Percentiles rank a stretch among this genome's conserved stretches.
Conservation (phyloP, 2,113 vertebrate species). For the Cebidichthys violaceus region DNA sequence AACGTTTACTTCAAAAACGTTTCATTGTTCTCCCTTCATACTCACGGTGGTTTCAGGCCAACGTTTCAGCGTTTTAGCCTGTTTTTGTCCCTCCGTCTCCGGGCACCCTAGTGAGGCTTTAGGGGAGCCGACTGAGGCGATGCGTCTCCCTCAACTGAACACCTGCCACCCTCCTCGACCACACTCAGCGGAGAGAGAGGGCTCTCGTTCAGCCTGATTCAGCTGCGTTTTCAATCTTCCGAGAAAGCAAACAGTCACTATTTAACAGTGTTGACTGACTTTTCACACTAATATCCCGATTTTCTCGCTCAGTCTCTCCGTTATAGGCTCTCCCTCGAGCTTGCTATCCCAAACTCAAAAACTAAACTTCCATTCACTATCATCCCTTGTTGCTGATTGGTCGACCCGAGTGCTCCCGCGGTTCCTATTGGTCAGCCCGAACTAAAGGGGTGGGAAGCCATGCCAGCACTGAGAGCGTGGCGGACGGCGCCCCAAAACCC, state of each 20-base stretch:
- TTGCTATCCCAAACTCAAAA: slow-evolving; percentile 60
- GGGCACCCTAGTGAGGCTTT: slow-evolving; percentile 48
- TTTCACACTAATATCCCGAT: background rate
- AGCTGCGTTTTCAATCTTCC: background rate
- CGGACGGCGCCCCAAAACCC: slow-evolving; percentile 38
- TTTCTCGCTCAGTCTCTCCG: background rate
- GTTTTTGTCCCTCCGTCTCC: slow-evolving; percentile 18
- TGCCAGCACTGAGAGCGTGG: slow-evolving; percentile 1
- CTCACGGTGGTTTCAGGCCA: slow-evolving; percentile 17
- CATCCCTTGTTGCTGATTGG: slow-evolving; percentile 73
- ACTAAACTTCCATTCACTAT: slow-evolving; percentile 74
- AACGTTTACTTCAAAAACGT: background rate
- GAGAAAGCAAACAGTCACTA: background rate
- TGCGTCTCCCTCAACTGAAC: slow-evolving; percentile 67
- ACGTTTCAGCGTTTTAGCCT: background rate
- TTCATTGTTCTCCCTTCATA: background rate
- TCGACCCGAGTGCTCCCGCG: background rate
- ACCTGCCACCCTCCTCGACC: slow-evolving; percentile 72
- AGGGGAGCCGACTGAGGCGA: slow-evolving; percentile 64
- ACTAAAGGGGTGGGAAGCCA: slow-evolving; percentile 18
- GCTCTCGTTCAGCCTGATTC: background rate
- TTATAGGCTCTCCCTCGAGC: slow-evolving; percentile 12
- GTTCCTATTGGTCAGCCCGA: slow-evolving; percentile 56
- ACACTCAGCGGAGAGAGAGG: slow-evolving; percentile 26
- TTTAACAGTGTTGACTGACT: background rate